Base-by-base conservation (phyloP, 2,888 invertebrate species). In the Pocota personata region DNA sequence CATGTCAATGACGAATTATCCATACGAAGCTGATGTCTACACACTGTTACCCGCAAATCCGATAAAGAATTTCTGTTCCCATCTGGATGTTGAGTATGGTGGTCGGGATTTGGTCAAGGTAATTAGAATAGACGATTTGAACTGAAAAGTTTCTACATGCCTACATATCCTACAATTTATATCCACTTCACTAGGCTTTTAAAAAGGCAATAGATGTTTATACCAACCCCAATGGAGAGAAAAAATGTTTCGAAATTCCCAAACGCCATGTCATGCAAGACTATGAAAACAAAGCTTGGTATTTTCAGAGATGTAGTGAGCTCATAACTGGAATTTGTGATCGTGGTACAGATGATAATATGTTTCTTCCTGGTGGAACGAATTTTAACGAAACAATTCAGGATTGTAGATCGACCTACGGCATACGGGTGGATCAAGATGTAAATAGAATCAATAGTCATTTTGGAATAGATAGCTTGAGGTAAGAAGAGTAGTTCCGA, bases 1-100 rank as follows among this genome's bases (percentile, higher is more conserved):
- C 88, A 92, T 98, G 88, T 98, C 98, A 0, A 99, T 99, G 98
- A 96, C 96, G 14, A 97, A 99, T 93, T 99, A 99, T 92, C 99
- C 99, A 0, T 99, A 98, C 91, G 93, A 96, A 0, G 95, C 96
- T 0, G 94, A 95, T 89, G 99, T 99, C 91, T 93, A 99, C 58
- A 94, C 95, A 57, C 95, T 95, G 0, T 90, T 99, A 30, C 98
- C 98, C 0, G 97, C 95, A 0, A 94, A 97, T 92, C 99, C 99
- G 0, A 95, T 99, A 19, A 92, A 94, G 55, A 93, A 93, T 32
- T 94, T 94, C 87, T 95, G 95, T 89, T 93, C 66, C 2, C 40
- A 35, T 46, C 19, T 80, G 1, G 67, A 60, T 14, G 8, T 2
- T 1, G 67, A 73, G 6, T 67, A 46, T 7, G 30, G 60, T 3